Percentiles rank a stretch among this genome's conserved stretches.
phyloP scores from a whole-genome alignment of 2,797 vertebrate species.

The Propithecus perrieri region DNA sequence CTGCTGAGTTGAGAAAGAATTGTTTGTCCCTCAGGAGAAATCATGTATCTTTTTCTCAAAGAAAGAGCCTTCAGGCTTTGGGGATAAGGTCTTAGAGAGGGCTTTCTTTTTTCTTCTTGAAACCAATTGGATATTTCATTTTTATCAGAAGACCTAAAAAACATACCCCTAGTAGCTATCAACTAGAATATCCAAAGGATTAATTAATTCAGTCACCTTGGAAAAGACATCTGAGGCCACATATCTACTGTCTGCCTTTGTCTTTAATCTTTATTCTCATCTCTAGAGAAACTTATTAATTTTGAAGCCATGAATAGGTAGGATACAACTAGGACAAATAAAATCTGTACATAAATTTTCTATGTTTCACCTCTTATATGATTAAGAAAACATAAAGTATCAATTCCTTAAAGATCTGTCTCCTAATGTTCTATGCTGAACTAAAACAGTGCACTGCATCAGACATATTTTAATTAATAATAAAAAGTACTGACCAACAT shows the following conservation, averaged over 20 bases:
- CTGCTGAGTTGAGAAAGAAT: constrained; percentile 19
- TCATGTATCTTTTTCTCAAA: not conserved
- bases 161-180: not conserved
- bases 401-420: not conserved
- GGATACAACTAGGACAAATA: constrained; percentile 8
- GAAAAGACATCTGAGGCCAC: not conserved
- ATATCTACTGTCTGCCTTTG: not conserved
- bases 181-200: not conserved
- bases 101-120: constrained; percentile 27
- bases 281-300: constrained; percentile 35
- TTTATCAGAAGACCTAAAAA: constrained; percentile 40
- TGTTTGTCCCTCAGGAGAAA: constrained; percentile 33
- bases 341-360: constrained; percentile 8
- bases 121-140: constrained; percentile 1
- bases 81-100: not conserved
- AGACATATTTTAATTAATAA: not conserved
- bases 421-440: not conserved
- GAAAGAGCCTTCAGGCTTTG: not conserved
- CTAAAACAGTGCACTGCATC: not conserved
- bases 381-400: constrained; percentile 26
- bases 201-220: not conserved
- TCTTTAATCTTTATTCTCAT: constrained; percentile 39
- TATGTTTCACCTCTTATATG: not conserved
- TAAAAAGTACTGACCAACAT: not conserved
- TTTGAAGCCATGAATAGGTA: constrained; percentile 36